Conservation (phyloP, 2,888 invertebrate genomes). For the Tetheella fluctuosa region DNA sequence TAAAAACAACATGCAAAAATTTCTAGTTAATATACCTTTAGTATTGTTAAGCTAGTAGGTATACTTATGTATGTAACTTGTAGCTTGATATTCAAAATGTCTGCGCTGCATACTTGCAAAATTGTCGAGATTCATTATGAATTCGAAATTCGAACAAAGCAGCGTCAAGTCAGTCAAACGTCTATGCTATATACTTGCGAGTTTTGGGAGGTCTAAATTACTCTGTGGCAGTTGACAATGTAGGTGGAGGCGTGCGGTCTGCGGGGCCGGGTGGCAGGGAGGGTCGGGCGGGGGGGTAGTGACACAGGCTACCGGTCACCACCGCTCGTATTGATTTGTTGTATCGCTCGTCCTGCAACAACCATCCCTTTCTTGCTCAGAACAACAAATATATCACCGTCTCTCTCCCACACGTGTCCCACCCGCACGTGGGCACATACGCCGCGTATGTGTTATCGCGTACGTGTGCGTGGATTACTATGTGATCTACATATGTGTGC, state of each 20-base stretch:
- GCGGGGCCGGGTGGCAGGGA: constrained; percentile 47
- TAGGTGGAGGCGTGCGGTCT: constrained; percentile 81
- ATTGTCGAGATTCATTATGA: constrained; percentile 6
- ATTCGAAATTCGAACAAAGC: constrained; percentile 10
- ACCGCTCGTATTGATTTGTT: constrained; percentile 85
- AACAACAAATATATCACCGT: constrained; percentile 40
- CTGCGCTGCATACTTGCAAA: background rate
- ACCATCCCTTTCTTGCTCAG: constrained; percentile 70
- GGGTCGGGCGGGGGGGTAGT: constrained; percentile 63
- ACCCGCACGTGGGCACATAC: constrained; percentile 75
- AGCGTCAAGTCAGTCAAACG: constrained; percentile 34
- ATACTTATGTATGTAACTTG: background rate
- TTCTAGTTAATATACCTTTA: background rate
- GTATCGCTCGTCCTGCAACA: constrained; percentile 84
- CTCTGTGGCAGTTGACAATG: constrained; percentile 80
- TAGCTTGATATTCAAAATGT: background rate
- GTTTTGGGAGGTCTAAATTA: constrained; percentile 64
- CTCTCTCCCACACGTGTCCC: constrained; percentile 65
- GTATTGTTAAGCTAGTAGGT: background rate
- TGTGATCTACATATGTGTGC: constrained; percentile 62
- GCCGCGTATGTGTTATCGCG: constrained; percentile 56
- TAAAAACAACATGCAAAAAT: no score
- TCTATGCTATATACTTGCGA: constrained; percentile 44
- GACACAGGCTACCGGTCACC: constrained; percentile 85
- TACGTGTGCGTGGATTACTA: constrained; percentile 55